These are phyloP conservation scores for Ceyx margarethae DNA, from an alignment of 2,113 vertebrate genomes.

Conservation along the genomic window DNA sequence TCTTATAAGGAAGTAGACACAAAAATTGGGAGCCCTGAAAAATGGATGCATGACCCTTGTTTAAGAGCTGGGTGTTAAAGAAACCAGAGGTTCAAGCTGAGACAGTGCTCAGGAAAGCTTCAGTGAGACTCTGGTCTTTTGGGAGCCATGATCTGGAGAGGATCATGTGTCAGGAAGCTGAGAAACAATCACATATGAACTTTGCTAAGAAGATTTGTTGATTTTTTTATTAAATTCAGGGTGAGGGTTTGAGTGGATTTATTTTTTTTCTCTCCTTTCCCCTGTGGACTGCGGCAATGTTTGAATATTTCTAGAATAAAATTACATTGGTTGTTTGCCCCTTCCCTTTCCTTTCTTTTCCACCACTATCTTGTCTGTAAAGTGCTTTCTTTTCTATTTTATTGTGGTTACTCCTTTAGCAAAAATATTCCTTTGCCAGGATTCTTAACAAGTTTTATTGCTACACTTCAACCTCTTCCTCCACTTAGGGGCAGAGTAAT, in stretches of 20 bases:
- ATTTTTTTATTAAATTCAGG: neutral
- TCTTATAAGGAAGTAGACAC: neutral
- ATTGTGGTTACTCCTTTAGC: neutral
- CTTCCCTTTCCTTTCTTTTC: neutral
- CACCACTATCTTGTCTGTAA: neutral
- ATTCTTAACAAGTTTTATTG: slow-evolving; percentile 8
- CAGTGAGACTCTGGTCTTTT: neutral
- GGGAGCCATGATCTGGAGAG: neutral
- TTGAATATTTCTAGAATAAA: neutral
- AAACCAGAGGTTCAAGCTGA: neutral
- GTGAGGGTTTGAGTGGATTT: neutral
- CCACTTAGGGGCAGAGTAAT: neutral
- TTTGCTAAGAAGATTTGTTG: neutral
- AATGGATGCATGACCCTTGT: neutral
- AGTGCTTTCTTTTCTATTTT: neutral
- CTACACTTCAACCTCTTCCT: neutral
- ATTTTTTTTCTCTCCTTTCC: neutral
- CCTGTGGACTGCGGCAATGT: neutral
- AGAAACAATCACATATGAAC: neutral
- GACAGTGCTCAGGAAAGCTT: neutral
- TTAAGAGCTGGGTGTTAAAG: neutral
- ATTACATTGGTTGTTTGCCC: neutral
- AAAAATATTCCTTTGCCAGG: neutral
- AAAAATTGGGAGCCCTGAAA: neutral
- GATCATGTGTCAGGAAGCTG: neutral